Base-by-base conservation (phyloP, 2,888 invertebrate species). In the Caenorhabditis angaria region DNA sequence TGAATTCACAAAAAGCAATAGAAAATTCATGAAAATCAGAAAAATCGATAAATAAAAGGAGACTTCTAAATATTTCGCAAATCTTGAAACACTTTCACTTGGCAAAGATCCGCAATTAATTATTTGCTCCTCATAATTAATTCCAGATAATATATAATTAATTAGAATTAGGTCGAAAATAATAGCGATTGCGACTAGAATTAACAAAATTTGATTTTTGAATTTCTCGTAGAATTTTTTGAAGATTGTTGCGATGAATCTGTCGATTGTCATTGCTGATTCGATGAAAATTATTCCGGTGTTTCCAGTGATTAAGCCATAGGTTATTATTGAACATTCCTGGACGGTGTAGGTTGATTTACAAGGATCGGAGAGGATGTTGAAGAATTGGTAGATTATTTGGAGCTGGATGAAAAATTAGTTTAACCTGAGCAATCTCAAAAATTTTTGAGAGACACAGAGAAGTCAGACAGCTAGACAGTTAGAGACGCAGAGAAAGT, bases 391-490 rank as follows among this genome's bases (percentile, higher is more conserved):
- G 32, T 61, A 61, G 22, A 70, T 41, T 5, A 70, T 54, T 70
- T 70, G 70, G 22, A 61, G 18, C 70, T 70, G 65, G 58, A 70
- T 50, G n/a, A n/a, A n/a, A n/a, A n/a, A n/a, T n/a, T n/a, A n/a
- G n/a, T n/a, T n/a, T n/a, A n/a, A n/a, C n/a, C n/a, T n/a, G n/a
- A n/a, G n/a, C n/a, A n/a, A n/a, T n/a, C n/a, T n/a, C n/a, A n/a
- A n/a, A n/a, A n/a, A n/a, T n/a, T n/a, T n/a, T n/a, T n/a, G n/a
- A n/a, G n/a, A n/a, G n/a, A n/a, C n/a, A n/a, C n/a, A n/a, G n/a
- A n/a, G n/a, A n/a, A n/a, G n/a, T n/a, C n/a, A n/a, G n/a, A n/a
- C n/a, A n/a, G n/a, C n/a, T n/a, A n/a, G n/a, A n/a, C n/a, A n/a
- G n/a, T n/a, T n/a, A n/a, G n/a, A n/a, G n/a, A n/a, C n/a, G n/a